These are phyloP conservation scores for Caenorhabditis sp. DNA, from an alignment of 2,888 invertebrate genomes.

Conservation along the genomic window DNA sequence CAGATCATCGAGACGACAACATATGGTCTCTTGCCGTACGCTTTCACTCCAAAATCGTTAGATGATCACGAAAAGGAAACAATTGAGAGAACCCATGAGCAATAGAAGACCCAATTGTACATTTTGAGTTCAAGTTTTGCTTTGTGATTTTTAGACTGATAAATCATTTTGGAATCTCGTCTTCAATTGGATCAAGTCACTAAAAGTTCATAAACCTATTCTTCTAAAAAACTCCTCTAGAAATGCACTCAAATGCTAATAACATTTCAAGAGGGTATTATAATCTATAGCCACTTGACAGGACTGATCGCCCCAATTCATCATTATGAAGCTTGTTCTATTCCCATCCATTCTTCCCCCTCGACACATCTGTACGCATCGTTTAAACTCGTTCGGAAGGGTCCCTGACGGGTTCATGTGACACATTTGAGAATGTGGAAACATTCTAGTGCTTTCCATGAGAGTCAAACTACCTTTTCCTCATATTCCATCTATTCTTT, in stretches of 20 bases:
- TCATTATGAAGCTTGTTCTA: neutral
- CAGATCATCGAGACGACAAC: conserved; percentile 62
- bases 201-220: too few relatives aligned
- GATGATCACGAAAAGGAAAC: conserved; percentile 63
- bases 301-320: neutral
- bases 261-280: conserved; percentile 13
- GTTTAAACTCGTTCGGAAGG: conserved; percentile 38
- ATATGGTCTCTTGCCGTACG: conserved; percentile 73
- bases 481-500: neutral
- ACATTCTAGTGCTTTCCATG: conserved; percentile 27
- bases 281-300: neutral
- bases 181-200: too few relatives aligned
- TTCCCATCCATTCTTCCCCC: conserved; percentile 2
- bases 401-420: conserved; percentile 38
- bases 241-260: conserved; percentile 29
- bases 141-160: too few relatives aligned
- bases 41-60: conserved; percentile 75
- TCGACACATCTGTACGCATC: neutral
- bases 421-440: conserved; percentile 34
- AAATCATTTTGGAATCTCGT: too few relatives aligned
- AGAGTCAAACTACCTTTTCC: neutral
- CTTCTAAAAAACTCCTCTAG: neutral
- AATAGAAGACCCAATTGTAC: neutral
- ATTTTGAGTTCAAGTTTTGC: too few relatives aligned
- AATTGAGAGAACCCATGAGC: conserved; percentile 32